These are phyloP conservation scores for Rhinichthys klamathensis DNA, from an alignment of 2,113 vertebrate genomes.

Conservation along the genomic window DNA sequence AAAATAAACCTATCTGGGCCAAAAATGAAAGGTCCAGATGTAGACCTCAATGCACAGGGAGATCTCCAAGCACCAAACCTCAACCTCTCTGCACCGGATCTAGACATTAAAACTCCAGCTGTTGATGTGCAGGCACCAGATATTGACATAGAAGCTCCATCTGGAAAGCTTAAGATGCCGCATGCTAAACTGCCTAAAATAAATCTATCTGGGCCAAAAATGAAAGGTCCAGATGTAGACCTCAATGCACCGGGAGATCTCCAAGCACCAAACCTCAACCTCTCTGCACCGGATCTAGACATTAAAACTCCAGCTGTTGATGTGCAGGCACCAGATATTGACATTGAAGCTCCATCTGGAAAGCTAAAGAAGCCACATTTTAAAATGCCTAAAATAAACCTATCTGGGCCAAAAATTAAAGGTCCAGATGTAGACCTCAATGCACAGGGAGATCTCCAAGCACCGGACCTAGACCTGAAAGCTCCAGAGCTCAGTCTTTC, in stretches of 20 bases:
- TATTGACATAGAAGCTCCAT: conserved; percentile 48
- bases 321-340: conserved; percentile 56
- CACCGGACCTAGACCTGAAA: conserved; percentile 36
- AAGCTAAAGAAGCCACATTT: conserved; percentile 59
- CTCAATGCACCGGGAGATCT: conserved; percentile 38
- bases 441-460: conserved; percentile 28
- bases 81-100: background rate
- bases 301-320: conserved; percentile 58
- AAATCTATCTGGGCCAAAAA: conserved; percentile 22
- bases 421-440: conserved; percentile 48
- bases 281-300: conserved; percentile 4
- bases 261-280: conserved; percentile 20
- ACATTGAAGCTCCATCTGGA: conserved; percentile 39
- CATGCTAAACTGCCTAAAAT: conserved; percentile 55
- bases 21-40: conserved; percentile 50
- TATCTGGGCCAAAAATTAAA: conserved; percentile 41
- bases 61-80: conserved; percentile 27
- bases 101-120: conserved; percentile 56
- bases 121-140: conserved; percentile 58
- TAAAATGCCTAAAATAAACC: conserved; percentile 54
- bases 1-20: conserved; percentile 17
- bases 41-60: conserved; percentile 46
- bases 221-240: conserved; percentile 49
- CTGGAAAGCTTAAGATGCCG: conserved; percentile 57
- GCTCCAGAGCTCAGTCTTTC: conserved; percentile 44